A percentile compares a stretch with the other conserved stretches of the same genome.
Conservation (phyloP, 2,888 invertebrate genomes). For the Drosophila putrida region DNA sequence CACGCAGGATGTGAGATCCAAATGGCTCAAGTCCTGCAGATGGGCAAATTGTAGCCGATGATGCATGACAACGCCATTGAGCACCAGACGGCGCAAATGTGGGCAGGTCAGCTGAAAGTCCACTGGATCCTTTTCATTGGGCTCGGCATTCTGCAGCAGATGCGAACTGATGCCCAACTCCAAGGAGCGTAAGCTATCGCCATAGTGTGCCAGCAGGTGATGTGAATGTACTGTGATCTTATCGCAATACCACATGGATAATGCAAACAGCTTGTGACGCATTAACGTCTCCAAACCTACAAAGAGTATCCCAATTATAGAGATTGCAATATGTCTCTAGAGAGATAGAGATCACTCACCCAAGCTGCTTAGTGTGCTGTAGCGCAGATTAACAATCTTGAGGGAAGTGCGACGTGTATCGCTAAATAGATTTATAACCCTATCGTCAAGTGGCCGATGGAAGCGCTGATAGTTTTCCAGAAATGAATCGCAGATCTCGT, state of each 20-base stretch:
- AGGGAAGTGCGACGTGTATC: conserved; percentile 89
- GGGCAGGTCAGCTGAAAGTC: conserved; percentile 87
- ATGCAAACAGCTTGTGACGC: conserved; percentile 90
- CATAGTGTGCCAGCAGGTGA: conserved; percentile 89
- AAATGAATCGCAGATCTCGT: conserved; percentile 89
- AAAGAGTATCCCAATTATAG: background rate
- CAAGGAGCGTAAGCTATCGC: conserved; percentile 89
- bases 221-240: conserved; percentile 89
- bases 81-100: conserved; percentile 83
- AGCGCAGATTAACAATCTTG: conserved; percentile 89
- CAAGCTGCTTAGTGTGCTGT: conserved; percentile 90
- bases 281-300: conserved; percentile 88
- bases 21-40: conserved; percentile 82
- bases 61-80: conserved; percentile 85
- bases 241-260: conserved; percentile 92
- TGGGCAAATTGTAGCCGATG: conserved; percentile 83
- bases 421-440: conserved; percentile 90
- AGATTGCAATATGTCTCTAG: background rate
- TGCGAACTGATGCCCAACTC: conserved; percentile 90
- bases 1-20: conserved; percentile 85
- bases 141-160: conserved; percentile 87
- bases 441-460: conserved; percentile 88
- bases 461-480: conserved; percentile 85
- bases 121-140: conserved; percentile 87
- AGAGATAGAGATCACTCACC: conserved; percentile 83